Evolutionary conservation across 1,140 invertebrate genomes (phyloP), one percentile per base, ranked within the genome.

Genomic region (Brachionus plicatilis): DNA sequence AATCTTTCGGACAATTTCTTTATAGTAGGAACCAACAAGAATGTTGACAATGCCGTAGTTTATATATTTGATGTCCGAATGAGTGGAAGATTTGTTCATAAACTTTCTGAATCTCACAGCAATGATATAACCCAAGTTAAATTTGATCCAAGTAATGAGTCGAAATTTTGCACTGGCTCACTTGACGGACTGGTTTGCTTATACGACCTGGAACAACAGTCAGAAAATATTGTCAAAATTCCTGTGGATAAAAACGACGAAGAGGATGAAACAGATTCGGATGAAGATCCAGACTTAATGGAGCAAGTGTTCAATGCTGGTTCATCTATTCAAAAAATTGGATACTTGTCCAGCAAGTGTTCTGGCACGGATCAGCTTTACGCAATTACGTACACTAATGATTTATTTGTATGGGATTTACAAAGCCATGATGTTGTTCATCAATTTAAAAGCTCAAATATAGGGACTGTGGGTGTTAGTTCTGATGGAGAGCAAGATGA

Each of bases 371-470:
- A 82, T 47, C 65, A 60, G 29, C 9, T 82, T 12, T 65, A 68
- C 27, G 79, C 79, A 20, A 82, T 82, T 43, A 82, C 79, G 9
- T 47, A 33, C 17, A 82, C 53, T 11, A 82, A 82, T 29, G 79
- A 82, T 68, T 82, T 60, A 27, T 45, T 82, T 24, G 79, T 82
- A 37, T 82, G 79, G 79, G 79, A 82, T 82, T 47, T 82, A 82
- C 56, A 82, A 24, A 43, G 27, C 17, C 53, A 82, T 47, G 79
- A 82, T 82, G 12, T 82, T 14, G 20, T 65, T 41, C 45, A 50
- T 50, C 72, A 76, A 33, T 12, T 27, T 11, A 76, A 76, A 76
- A 76, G 50, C 33, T 27, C 20, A 27, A 76, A 76, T 76, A 27
- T 3, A 65, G 29, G 53, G 3, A 7, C 2, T 27, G 8, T 17